Conservation (phyloP, 2,888 invertebrate genomes). For the Amphimallon solstitiale region DNA sequence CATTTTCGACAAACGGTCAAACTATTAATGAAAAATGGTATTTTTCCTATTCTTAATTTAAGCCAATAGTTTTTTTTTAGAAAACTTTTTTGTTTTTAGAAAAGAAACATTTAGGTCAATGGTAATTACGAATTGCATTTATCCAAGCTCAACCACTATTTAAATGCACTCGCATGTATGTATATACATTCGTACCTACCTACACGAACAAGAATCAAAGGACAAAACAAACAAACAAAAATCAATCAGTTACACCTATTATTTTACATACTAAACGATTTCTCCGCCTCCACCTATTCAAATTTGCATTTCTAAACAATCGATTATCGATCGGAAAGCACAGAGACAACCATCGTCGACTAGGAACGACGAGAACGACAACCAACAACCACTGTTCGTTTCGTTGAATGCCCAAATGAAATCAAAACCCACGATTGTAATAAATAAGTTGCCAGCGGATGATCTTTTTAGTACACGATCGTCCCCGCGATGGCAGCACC, state of each 20-base stretch:
- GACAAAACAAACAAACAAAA: background rate
- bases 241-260: background rate
- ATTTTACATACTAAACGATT: constrained; percentile 13
- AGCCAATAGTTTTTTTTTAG: too few species aligned
- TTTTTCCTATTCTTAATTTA: too few species aligned
- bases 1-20: too few species aligned
- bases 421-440: constrained; percentile 19
- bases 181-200: too few species aligned
- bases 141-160: too few species aligned
- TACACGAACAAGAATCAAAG: too few species aligned
- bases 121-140: too few species aligned
- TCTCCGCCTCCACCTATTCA: background rate
- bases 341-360: constrained; percentile 1
- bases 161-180: too few species aligned
- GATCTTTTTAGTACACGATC: constrained; percentile 46
- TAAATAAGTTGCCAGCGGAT: constrained; percentile 47
- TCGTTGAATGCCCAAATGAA: constrained; percentile 3
- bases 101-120: too few species aligned
- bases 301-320: constrained; percentile 19
- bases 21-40: too few species aligned
- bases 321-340: constrained; percentile 8
- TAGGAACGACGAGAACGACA: background rate
- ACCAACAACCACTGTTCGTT: background rate
- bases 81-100: too few species aligned
- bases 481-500: constrained; percentile 53